A percentile compares a stretch with the other conserved stretches of the same genome.
These are phyloP conservation scores for Harlomillsia oculata DNA, from an alignment of 1,140 invertebrate genomes.

Conservation along the genomic window DNA sequence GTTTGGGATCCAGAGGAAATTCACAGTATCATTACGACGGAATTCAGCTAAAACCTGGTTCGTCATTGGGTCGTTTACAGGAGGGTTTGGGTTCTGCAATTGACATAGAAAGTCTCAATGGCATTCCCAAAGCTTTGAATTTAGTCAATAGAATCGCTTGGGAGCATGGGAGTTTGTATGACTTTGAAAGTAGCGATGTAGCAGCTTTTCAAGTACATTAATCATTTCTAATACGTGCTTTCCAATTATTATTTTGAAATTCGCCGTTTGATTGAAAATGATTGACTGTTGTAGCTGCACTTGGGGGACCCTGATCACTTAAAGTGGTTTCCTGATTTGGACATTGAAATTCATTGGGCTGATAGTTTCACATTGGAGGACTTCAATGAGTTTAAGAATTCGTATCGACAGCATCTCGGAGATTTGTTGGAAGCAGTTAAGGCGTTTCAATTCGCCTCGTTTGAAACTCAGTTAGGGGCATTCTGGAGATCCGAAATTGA, in stretches of 20 bases:
- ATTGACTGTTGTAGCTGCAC: too few species aligned
- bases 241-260: too few species aligned
- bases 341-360: too few species aligned
- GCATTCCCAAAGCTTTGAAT: background rate
- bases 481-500: background rate
- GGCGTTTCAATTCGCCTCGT: background rate
- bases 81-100: background rate
- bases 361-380: too few species aligned
- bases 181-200: background rate
- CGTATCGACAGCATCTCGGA: too few species aligned
- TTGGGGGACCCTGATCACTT: too few species aligned
- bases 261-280: too few species aligned
- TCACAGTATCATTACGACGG: constrained; percentile 28
- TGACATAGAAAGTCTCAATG: background rate
- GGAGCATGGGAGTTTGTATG: background rate
- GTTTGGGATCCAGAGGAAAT: constrained; percentile 49
- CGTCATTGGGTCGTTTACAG: background rate
- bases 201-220: background rate
- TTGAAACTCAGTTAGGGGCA: too few species aligned
- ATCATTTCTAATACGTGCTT: background rate
- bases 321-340: too few species aligned
- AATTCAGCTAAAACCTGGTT: constrained; percentile 16
- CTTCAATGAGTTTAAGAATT: too few species aligned
- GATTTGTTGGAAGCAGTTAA: background rate
- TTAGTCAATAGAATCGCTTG: background rate